Evolutionary conservation across 2,888 invertebrate genomes (phyloP).

Genomic region (Pomacea canaliculata): DNA sequence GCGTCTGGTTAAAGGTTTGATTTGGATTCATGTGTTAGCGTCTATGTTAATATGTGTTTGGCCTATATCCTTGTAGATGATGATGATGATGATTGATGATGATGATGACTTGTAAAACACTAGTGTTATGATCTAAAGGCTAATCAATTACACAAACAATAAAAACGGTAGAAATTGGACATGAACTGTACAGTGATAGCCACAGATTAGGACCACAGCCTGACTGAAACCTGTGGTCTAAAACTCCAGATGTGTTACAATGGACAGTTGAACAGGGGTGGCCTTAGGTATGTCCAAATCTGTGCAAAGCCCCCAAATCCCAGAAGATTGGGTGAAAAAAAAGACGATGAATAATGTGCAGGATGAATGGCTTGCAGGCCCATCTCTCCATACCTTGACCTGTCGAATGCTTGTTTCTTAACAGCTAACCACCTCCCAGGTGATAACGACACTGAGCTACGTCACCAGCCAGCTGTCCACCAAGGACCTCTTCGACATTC

Average conservation of each 20-base stretch:
- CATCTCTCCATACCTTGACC: not conserved
- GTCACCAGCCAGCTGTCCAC: not conserved
- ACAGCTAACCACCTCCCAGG: not conserved
- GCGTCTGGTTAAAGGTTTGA: not conserved
- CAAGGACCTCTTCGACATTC: not conserved
- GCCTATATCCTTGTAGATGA: no score
- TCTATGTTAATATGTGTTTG: no score
- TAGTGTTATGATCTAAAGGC: no score
- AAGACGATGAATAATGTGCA: not conserved
- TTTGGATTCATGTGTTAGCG: not conserved
- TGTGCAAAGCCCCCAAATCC: no score
- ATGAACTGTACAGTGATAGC: no score
- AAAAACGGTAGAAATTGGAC: no score
- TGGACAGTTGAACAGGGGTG: not conserved
- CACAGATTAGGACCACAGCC: no score
- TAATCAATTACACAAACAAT: no score
- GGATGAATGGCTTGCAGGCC: no score
- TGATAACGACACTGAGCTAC: not conserved
- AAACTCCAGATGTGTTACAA: not conserved
- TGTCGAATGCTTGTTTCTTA: not conserved
- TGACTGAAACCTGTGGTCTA: no score
- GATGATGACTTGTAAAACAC: no score
- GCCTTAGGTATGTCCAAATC: not conserved
- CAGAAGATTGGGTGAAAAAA: not conserved
- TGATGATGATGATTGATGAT: no score